Percentiles rank a stretch among this genome's conserved stretches.
Conservation (phyloP, 2,113 vertebrate species). For the Tor tambroides region DNA sequence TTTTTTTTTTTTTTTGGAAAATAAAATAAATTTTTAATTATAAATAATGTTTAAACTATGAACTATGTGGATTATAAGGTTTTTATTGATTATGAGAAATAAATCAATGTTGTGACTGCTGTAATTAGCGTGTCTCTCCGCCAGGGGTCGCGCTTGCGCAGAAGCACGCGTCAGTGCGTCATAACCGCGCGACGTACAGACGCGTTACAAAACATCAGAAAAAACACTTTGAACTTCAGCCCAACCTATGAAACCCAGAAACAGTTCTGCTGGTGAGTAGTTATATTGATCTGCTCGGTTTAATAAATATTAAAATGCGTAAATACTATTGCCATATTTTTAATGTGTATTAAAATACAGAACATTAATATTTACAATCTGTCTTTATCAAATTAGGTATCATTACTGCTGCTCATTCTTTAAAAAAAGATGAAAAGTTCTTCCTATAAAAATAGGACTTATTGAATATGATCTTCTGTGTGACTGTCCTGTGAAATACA, state of each 20-base stretch:
- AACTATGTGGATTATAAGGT: background rate
- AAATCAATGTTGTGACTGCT: background rate
- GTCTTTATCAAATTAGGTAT: background rate
- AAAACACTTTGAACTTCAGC: background rate
- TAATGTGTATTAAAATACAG: background rate
- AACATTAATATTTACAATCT: background rate
- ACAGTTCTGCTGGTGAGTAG: background rate
- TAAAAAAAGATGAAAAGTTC: background rate
- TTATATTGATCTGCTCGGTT: background rate
- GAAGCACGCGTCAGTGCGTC: background rate
- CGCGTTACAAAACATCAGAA: background rate
- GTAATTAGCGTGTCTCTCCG: background rate
- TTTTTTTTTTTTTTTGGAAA: background rate
- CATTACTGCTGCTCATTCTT: background rate
- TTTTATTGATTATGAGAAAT: background rate
- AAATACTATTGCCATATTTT: background rate
- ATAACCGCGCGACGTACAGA: slow-evolving; percentile 14
- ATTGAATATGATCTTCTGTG: background rate
- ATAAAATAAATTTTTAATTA: background rate
- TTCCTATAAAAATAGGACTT: background rate
- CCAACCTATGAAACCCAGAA: background rate
- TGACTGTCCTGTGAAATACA: background rate
- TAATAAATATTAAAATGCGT: background rate
- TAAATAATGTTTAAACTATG: background rate
- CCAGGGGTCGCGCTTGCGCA: background rate